Conservation (phyloP, 2,888 invertebrate species). For the Julus scandinavius region DNA sequence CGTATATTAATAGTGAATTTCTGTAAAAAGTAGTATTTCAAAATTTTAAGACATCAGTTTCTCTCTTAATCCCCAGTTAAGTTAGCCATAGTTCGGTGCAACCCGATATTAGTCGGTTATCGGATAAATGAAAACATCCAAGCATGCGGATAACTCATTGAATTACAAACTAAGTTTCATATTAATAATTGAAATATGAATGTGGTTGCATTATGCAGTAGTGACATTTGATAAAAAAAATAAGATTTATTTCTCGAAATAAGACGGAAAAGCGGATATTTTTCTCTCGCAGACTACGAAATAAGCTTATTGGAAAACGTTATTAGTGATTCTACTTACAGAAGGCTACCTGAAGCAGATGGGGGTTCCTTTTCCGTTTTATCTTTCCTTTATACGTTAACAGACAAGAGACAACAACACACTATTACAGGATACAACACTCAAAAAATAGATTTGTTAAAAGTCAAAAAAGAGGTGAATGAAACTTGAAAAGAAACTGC, state of each 20-base stretch:
- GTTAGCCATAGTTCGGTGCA: not conserved
- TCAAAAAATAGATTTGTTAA: slow-evolving; percentile 47
- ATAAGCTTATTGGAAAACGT: not conserved
- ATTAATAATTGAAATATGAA: not conserved
- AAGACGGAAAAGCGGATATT: not conserved
- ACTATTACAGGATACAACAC: slow-evolving; percentile 54
- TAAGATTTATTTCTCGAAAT: not conserved
- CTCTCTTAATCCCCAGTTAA: too few relatives aligned
- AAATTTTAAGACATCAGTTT: too few relatives aligned
- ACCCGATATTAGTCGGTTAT: not conserved
- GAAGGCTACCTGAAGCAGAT: slow-evolving; percentile 58
- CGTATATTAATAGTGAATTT: too few relatives aligned
- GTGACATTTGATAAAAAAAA: not conserved
- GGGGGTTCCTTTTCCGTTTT: slow-evolving; percentile 57
- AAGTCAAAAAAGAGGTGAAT: not conserved
- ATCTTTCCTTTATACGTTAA: slow-evolving; percentile 56
- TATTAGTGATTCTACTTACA: slow-evolving; percentile 56
- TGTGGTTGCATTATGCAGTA: too few relatives aligned
- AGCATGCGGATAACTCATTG: not conserved
- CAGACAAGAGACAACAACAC: slow-evolving; percentile 53
- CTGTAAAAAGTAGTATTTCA: too few relatives aligned
- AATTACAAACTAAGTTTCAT: not conserved
- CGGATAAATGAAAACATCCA: not conserved
- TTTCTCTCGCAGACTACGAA: not conserved
- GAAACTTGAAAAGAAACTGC: slow-evolving; percentile 32